phyloP scores from a whole-genome alignment of 2,888 invertebrate genomes.

The Drosophila ezoana region DNA sequence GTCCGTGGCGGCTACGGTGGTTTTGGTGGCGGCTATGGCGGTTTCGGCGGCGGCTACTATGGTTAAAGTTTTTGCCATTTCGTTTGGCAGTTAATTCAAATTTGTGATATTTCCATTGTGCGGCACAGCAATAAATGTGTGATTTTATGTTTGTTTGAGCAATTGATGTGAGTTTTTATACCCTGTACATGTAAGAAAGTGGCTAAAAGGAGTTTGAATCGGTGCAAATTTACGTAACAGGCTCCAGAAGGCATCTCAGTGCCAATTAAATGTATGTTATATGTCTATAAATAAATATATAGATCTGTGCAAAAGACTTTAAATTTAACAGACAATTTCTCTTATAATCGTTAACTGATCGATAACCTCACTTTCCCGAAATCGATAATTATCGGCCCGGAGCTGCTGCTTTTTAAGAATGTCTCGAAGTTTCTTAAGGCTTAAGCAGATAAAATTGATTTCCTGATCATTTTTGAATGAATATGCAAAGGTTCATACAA shows the following conservation, averaged over 20 bases:
- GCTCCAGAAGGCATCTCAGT: too few relatives aligned
- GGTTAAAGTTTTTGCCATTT: constrained; percentile 43
- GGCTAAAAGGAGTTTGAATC: neutral
- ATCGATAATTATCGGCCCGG: neutral
- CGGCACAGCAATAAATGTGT: constrained; percentile 54
- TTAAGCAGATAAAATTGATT: neutral
- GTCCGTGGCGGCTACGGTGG: constrained; percentile 60
- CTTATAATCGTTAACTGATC: too few relatives aligned
- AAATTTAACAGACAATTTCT: too few relatives aligned
- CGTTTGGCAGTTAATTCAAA: constrained; percentile 10
- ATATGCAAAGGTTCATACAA: neutral
- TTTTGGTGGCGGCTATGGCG: constrained; percentile 47
- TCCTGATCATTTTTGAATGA: neutral
- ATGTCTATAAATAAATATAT: too few relatives aligned
- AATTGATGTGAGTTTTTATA: constrained; percentile 24
- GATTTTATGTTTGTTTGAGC: constrained; percentile 26
- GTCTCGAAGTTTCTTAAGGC: neutral
- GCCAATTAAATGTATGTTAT: too few relatives aligned
- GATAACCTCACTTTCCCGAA: too few relatives aligned
- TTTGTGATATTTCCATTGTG: constrained; percentile 66
- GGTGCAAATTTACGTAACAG: neutral
- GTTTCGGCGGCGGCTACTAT: constrained; percentile 53
- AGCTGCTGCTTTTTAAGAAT: neutral
- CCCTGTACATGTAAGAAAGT: neutral
- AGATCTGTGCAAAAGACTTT: too few relatives aligned